Base-by-base conservation (phyloP, 2,888 invertebrate species). In the Hylaea fasciaria region DNA sequence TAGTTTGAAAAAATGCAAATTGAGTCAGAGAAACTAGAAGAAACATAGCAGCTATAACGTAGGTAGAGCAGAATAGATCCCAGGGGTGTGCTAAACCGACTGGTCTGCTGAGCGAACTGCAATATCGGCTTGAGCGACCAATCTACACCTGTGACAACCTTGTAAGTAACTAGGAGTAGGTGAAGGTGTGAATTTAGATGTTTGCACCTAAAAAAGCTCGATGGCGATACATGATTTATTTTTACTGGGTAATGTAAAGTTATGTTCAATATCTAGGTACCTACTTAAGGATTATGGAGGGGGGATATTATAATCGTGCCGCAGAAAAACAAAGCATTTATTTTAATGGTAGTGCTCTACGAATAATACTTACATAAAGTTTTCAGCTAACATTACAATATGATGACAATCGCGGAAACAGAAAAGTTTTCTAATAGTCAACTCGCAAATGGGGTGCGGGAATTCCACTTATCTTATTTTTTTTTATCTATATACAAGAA, bases 391-490 rank as follows among this genome's bases (percentile, higher is more conserved):
- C 63, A 64, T 65, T 62, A 43, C 64, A 68, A 69, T 65, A 65
- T 60, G 68, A 63, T 66, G 66, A 62, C 61, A 69, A 58, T 17
- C 48, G 45, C 53, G 54, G 51, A 63, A 51, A 68, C 62, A 66
- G 67, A 69, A 71, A 81, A 78, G 68, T 82, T 82, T 77, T 78
- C 69, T 83, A 83, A 83, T 82, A 75, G 76, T 70, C 71, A 69
- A 65, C 65, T 68, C 73, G 56, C 74, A 77, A 76, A 78, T 74
- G 70, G 69, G 73, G 76, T 70, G 70, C 68, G 72, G 72, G 70
- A 77, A 81, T 79, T 79, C 76, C 81, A 82, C 80, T 85, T 81
- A 85, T 81, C 71, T 82, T 85, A 86, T 87, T 82, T 84, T 80
- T 86, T 84, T 66, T 82, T 70, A 75, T 74, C 60, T 71, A 73